Evolutionary conservation across 1,140 invertebrate species (phyloP), one percentile per base, ranked within the genome.

Genomic region (Macrosteles quadrilineatus): DNA sequence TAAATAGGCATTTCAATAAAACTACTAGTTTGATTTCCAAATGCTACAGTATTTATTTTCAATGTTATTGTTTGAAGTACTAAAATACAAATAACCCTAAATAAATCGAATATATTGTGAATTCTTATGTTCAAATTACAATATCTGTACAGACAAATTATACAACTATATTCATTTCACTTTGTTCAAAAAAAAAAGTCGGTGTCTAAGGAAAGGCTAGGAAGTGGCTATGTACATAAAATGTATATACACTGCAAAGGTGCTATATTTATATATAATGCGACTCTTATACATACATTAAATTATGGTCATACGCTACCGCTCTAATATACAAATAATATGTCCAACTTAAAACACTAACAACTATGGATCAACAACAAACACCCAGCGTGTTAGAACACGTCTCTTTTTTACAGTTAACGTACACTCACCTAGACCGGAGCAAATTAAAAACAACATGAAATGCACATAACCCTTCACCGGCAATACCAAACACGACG

Each of bases 41-140:
- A 66, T 66, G 63, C 63, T 66, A 66, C 63, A 63, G 31, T 66
- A 66, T 66, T 66, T 66, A 66, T 45, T 66, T 66, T 66, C 63
- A 66, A 66, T 66, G 63, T 66, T 43, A 64, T 40, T 64, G 30
- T 64, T 64, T 43, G 40, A 40, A 66, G 63, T 66, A 66, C 63
- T 66, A 66, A 66, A 66, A 66, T 66, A 66, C 63, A 66, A 66
- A 66, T 66, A 66, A 43, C 63, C 63, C 63, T 66, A 66, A 66
- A 66, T 66, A 66, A 66, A 66, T 66, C 27, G 63, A 66, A 66
- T 66, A 66, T 66, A 66, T 66, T 66, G 63, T 66, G 63, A 66
- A 66, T 66, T 66, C 63, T 43, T 66, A 40, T 66, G 21, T 59
- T 59, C 55, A 59, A 43, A 43, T 66, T 66, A 66, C 63, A 66